Base-by-base conservation (phyloP, 1,140 invertebrate species). In the Tetragnatha versicolor region DNA sequence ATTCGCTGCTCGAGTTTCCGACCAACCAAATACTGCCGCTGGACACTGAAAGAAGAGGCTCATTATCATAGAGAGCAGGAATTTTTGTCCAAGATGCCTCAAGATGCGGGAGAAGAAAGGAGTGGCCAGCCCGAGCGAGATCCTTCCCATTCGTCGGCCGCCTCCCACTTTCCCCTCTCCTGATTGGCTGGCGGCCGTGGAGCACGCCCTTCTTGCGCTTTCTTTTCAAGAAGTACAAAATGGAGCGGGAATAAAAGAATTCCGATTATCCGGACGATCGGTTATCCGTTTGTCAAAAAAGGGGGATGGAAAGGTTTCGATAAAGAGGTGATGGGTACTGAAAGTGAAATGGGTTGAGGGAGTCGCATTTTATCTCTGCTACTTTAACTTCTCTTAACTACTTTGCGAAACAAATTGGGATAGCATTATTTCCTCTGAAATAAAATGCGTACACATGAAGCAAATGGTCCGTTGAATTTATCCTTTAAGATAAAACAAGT, bases 111-210 rank as follows among this genome's bases (percentile, higher is more conserved):
- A 33, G 66, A 69, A 69, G 66, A 69, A 69, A 69, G 66, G 66
- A 47, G 66, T 69, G 66, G 66, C 66, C 47, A 69, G 20, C 47
- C 22, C 47, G 55, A 42, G 55, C 53, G 69, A 42, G 69, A 20
- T 27, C 27, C 35, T 73, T 73, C 53, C 33, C 53, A 60, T 60
- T 60, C 55, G 69, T 20, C 58, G 66, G 45, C 25, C 31, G 53
- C 68, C 69, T 39, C 69, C 69, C 69, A 60, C 69, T 73, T 73
- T 73, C 69, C 22, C 69, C 60, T 69, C 66, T 69, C 53, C 66
- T 73, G 69, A 73, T 73, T 73, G 69, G 69, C 47, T 73, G 35
- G 37, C 37, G 35, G 31, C 49, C 69, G 60, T 73, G 53, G 69
- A 73, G 53, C 68, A 37, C 27, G 33, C 20, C 69, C 60, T 37